These are phyloP conservation scores for Parazoanthus atlanticus DNA, from an alignment of 92 coral and sea anemone species.

Conservation along the genomic window DNA sequence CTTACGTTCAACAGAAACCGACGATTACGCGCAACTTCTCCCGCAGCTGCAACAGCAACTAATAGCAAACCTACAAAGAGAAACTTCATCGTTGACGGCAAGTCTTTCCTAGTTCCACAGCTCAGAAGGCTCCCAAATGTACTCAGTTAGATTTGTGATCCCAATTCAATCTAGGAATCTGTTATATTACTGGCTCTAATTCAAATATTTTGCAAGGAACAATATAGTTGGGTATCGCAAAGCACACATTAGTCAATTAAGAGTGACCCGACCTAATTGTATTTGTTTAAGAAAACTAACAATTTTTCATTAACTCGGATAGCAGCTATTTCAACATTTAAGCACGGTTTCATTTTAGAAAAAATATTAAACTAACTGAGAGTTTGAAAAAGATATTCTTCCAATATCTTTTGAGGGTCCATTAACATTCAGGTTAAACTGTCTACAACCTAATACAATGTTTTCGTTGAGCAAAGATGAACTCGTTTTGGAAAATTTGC, in stretches of 20 bases:
- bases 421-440: neutral
- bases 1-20: slow-evolving; percentile 4
- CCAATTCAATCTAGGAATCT: neutral
- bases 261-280: neutral
- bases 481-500: too few relatives aligned
- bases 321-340: neutral
- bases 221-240: too few relatives aligned
- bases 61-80: neutral
- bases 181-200: neutral
- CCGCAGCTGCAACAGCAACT: slow-evolving; percentile 22
- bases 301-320: neutral
- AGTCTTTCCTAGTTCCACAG: neutral
- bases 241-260: neutral
- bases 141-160: neutral
- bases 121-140: neutral
- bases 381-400: too few relatives aligned
- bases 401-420: neutral
- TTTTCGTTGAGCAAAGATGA: too few relatives aligned
- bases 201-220: neutral
- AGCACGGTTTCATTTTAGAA: too few relatives aligned
- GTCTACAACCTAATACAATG: too few relatives aligned
- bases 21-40: neutral
- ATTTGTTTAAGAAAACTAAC: neutral
- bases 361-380: too few relatives aligned
- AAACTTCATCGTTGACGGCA: neutral